phyloP scores from a whole-genome alignment of 2,113 vertebrate species.

The Hippocampus zosterae region DNA sequence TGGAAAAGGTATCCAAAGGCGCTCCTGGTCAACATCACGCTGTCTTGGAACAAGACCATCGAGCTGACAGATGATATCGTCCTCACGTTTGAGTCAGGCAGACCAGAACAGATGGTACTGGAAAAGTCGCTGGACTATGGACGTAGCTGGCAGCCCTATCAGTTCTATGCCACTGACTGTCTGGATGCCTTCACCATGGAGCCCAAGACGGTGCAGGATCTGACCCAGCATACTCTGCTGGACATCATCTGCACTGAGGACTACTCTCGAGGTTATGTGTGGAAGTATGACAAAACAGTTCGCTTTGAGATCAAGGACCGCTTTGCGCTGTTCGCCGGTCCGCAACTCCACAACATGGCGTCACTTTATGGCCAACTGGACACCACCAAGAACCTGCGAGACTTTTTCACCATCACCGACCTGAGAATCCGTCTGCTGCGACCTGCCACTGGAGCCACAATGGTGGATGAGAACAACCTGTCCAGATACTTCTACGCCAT shows the following conservation, averaged over 20 bases:
- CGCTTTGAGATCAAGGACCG: slow-evolving; percentile 98
- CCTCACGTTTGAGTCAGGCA: slow-evolving; percentile 93
- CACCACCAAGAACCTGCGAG: slow-evolving; percentile 96
- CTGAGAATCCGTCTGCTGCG: slow-evolving; percentile 90
- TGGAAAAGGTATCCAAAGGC: slow-evolving; percentile 95
- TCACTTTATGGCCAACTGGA: slow-evolving; percentile 97
- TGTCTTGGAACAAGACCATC: slow-evolving; percentile 99
- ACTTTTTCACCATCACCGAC: slow-evolving; percentile 98
- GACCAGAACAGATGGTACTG: slow-evolving; percentile 97
- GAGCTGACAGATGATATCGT: slow-evolving; percentile 97
- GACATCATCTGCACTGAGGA: slow-evolving; percentile 99
- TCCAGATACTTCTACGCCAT: slow-evolving; percentile 97
- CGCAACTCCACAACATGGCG: slow-evolving; percentile 95
- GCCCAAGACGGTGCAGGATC: slow-evolving; percentile 90
- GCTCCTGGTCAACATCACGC: slow-evolving; percentile 91
- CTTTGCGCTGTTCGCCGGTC: slow-evolving; percentile 95
- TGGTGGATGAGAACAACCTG: slow-evolving; percentile 90
- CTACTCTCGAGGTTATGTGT: slow-evolving; percentile 91
- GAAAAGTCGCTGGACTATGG: slow-evolving; percentile 98
- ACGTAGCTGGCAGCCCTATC: slow-evolving; percentile 94
- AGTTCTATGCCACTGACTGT: slow-evolving; percentile 97
- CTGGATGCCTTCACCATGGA: slow-evolving; percentile 98
- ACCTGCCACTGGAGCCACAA: slow-evolving; percentile 91
- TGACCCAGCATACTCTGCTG: slow-evolving; percentile 88
- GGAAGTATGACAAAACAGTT: slow-evolving; percentile 94